A percentile compares a stretch with the other conserved stretches of the same genome.
Evolutionary conservation across 2,888 invertebrate genomes (phyloP).

Genomic region (Ophioninae sp.): DNA sequence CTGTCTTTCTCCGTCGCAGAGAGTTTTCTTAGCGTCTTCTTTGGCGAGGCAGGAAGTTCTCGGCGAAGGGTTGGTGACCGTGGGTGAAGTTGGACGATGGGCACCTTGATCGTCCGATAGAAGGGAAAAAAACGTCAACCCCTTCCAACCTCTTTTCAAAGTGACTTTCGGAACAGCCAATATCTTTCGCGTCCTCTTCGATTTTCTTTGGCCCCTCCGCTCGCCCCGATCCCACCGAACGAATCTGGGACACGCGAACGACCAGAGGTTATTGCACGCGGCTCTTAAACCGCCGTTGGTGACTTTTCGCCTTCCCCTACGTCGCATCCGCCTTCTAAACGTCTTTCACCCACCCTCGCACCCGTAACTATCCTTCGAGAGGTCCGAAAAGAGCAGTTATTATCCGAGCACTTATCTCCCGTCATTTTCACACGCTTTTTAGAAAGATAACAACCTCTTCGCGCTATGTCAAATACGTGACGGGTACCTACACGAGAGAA

Average conservation of each 20-base stretch:
- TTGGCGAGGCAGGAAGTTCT: conserved; percentile 37
- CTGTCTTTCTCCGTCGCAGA: not conserved
- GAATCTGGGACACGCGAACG: conserved; percentile 67
- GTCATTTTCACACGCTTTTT: conserved; percentile 35
- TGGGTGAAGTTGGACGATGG: conserved; percentile 23
- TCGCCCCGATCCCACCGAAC: not conserved
- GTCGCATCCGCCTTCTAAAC: conserved; percentile 16
- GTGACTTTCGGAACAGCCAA: conserved; percentile 68
- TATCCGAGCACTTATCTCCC: conserved; percentile 23
- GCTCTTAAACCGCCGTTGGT: conserved; percentile 34
- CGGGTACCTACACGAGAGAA: not conserved
- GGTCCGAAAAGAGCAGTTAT: conserved; percentile 31
- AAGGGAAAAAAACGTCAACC: conserved; percentile 51
- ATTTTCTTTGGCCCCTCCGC: conserved; percentile 62
- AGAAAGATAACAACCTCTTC: conserved; percentile 7
- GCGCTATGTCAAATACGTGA: not conserved
- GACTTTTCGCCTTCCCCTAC: conserved; percentile 34
- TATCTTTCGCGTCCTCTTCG: conserved; percentile 69
- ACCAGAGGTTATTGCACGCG: conserved; percentile 68
- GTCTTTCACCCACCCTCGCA: not conserved
- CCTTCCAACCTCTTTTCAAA: conserved; percentile 19
- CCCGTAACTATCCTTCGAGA: conserved; percentile 42
- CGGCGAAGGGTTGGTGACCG: conserved; percentile 35
- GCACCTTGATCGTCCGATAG: conserved; percentile 37
- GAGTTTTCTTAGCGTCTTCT: conserved; percentile 16